Evolutionary conservation across 1,140 invertebrate species (phyloP).

Genomic region (Aphis gossypii): DNA sequence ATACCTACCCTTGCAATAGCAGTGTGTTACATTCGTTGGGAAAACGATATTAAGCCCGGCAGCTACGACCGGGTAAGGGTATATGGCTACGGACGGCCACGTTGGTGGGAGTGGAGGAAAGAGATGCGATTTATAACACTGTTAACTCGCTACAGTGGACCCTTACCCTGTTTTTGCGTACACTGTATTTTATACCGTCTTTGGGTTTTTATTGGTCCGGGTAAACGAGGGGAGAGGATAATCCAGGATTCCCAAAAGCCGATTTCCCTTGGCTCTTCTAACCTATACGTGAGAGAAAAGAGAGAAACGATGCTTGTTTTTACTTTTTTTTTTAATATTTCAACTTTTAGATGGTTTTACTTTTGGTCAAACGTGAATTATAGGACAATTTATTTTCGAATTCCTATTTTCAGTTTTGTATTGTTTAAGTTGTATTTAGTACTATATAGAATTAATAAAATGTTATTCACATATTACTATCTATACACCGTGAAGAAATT

Average conservation of each 20-base stretch:
- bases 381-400: constrained; percentile 16
- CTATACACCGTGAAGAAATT: not conserved
- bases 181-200: constrained; percentile 45
- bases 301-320: not conserved
- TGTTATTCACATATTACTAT: not conserved
- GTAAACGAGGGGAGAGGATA: constrained; percentile 27
- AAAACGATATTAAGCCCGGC: constrained; percentile 50
- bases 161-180: constrained; percentile 52
- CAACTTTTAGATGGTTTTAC: not conserved
- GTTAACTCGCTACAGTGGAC: constrained; percentile 55
- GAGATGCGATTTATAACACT: constrained; percentile 54
- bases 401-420: not conserved
- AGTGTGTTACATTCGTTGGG: not conserved
- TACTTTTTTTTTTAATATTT: constrained; percentile 26
- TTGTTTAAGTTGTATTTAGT: not conserved
- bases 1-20: not conserved
- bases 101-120: not conserved
- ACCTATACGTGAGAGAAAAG: not conserved
- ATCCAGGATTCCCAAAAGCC: constrained; percentile 36
- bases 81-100: not conserved
- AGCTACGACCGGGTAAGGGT: not conserved
- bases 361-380: constrained; percentile 34
- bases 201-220: constrained; percentile 33
- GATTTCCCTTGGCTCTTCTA: constrained; percentile 31
- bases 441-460: not conserved